Evolutionary conservation across 2,888 invertebrate genomes (phyloP).

Genomic region (Neoitamus cyanurus): DNA sequence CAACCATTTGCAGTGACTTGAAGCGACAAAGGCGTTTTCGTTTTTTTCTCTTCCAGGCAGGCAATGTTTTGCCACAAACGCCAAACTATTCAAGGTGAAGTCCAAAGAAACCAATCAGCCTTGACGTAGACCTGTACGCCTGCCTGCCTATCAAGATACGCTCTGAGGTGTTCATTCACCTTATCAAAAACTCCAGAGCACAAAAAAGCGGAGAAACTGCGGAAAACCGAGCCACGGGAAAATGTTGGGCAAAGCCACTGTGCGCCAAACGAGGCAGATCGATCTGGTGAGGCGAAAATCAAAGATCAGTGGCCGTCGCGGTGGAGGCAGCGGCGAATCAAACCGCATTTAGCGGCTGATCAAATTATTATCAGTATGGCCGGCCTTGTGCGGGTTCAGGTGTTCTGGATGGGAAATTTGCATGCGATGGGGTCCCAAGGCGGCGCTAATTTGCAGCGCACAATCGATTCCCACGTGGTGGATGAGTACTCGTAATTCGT

Average conservation of each 20-base stretch:
- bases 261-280: background rate
- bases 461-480: background rate
- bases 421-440: background rate
- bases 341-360: background rate
- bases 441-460: background rate
- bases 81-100: conserved; percentile 27
- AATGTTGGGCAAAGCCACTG: background rate
- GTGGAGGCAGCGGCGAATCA: background rate
- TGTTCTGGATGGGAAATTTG: conserved; percentile 14
- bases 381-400: conserved; percentile 7
- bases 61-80: background rate
- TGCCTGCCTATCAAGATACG: background rate
- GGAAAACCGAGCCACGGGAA: conserved; percentile 21
- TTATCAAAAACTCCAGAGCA: conserved; percentile 10
- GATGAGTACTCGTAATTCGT: background rate
- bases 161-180: conserved; percentile 26
- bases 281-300: background rate
- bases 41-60: background rate
- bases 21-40: background rate
- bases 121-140: conserved; percentile 3
- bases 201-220: background rate
- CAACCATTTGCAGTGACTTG: background rate
- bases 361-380: background rate
- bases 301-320: background rate
- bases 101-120: conserved; percentile 40